phyloP scores from a whole-genome alignment of 2,113 vertebrate species.

The Trogon melanurus region DNA sequence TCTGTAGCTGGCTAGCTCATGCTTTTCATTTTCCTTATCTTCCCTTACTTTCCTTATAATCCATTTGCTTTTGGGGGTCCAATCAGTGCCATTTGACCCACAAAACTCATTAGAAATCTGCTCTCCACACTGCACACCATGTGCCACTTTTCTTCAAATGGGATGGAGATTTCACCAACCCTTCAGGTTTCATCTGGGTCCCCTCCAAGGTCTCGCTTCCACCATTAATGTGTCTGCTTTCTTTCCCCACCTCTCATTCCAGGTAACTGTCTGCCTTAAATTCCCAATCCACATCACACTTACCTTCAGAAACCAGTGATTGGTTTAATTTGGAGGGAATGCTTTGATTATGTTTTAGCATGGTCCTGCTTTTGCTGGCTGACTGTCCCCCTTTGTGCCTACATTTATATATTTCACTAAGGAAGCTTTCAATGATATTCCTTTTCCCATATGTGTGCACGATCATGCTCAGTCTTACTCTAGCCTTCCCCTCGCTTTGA shows the following conservation, averaged over 20 bases:
- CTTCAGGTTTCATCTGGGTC: not conserved
- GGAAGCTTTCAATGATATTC: not conserved
- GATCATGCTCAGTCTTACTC: not conserved
- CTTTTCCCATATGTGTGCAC: fast-evolving
- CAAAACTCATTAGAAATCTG: not conserved
- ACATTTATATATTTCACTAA: not conserved
- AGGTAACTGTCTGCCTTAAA: not conserved
- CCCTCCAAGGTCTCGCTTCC: not conserved
- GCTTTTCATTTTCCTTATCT: conserved; percentile 4
- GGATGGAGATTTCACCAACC: not conserved
- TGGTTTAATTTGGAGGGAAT: not conserved
- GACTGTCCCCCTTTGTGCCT: not conserved
- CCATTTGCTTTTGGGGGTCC: not conserved
- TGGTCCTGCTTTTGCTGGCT: not conserved
- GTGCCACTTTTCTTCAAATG: not conserved
- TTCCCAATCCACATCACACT: not conserved
- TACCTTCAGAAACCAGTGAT: not conserved
- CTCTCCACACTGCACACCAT: not conserved
- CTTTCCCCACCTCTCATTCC: not conserved
- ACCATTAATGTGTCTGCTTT: not conserved
- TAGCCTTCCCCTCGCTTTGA: not conserved
- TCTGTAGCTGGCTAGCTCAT: not conserved
- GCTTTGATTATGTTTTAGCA: not conserved
- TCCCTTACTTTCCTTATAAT: not conserved
- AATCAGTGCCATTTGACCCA: not conserved